phyloP scores from a whole-genome alignment of 2,113 vertebrate genomes.

The Oncorhynchus clarkii region DNA sequence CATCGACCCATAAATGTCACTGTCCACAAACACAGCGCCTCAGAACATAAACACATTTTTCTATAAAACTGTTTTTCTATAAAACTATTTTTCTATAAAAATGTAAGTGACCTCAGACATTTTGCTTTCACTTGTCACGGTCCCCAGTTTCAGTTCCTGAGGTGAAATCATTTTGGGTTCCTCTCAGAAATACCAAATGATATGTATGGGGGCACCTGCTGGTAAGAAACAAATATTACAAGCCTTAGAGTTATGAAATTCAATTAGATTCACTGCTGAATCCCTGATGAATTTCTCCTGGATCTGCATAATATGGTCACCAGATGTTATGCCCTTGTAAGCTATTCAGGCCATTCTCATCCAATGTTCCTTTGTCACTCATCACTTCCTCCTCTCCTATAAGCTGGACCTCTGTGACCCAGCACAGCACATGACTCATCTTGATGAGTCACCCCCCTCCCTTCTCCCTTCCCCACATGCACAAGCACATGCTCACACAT shows the following conservation, averaged over 20 bases:
- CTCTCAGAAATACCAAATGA: background rate
- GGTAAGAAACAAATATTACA: background rate
- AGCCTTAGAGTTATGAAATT: background rate
- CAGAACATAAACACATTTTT: background rate
- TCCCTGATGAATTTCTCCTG: background rate
- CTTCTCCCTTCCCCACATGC: conserved; percentile 32
- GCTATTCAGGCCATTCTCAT: background rate
- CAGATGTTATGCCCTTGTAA: background rate
- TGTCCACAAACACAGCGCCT: background rate
- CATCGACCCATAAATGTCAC: background rate
- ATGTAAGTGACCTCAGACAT: too few species aligned
- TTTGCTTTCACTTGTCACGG: background rate
- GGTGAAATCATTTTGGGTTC: background rate
- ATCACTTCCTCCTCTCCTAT: background rate
- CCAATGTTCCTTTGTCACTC: background rate
- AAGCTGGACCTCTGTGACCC: conserved; percentile 18
- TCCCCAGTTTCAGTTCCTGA: background rate
- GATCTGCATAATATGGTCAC: background rate
- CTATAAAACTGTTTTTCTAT: too few species aligned
- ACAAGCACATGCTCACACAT: conserved; percentile 62
- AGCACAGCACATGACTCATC: conserved; percentile 73
- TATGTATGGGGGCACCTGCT: background rate
- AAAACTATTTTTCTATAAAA: too few species aligned
- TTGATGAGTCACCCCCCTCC: conserved; percentile 69
- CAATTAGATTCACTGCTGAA: background rate